Conservation (phyloP, 1,140 invertebrate genomes). For the Octopus sinensis region DNA sequence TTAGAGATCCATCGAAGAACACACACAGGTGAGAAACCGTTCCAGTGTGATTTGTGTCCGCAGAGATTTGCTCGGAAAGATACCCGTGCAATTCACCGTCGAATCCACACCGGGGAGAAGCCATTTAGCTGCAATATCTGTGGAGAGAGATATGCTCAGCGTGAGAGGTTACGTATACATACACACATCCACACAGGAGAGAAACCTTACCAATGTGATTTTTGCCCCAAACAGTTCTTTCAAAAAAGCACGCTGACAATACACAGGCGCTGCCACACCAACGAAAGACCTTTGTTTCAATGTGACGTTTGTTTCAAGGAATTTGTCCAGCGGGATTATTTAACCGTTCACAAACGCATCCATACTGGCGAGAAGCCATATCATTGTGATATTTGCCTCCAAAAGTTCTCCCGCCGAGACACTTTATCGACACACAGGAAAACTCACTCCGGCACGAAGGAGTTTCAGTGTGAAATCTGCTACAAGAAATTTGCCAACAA, state of each 20-base stretch:
- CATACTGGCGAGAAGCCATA: conserved; percentile 36
- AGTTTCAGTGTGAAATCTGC: conserved; percentile 44
- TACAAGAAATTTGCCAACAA: conserved; percentile 45
- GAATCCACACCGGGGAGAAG: conserved; percentile 67
- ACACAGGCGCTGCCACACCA: conserved; percentile 26
- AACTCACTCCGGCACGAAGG: conserved; percentile 57
- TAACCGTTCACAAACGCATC: conserved; percentile 72
- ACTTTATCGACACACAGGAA: conserved; percentile 33
- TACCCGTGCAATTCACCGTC: conserved; percentile 72
- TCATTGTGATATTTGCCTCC: conserved; percentile 23
- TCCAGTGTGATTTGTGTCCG: conserved; percentile 84
- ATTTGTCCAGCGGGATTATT: conserved; percentile 57
- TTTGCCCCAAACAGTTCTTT: conserved; percentile 24
- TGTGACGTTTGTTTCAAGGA: conserved; percentile 67
- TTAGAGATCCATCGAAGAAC: conserved; percentile 76
- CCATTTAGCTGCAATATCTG: conserved; percentile 15
- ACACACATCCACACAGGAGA: conserved; percentile 16
- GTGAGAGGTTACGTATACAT: not conserved
- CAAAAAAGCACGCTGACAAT: conserved; percentile 19
- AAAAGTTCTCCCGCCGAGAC: conserved; percentile 21
- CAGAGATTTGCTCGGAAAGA: conserved; percentile 86
- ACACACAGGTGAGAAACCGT: conserved; percentile 92
- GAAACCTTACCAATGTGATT: conserved; percentile 20
- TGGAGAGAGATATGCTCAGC: not conserved
- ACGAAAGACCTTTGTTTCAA: conserved; percentile 28